Percentiles rank a stretch among this genome's conserved stretches.
Evolutionary conservation across 2,113 vertebrate genomes (phyloP).

Genomic region (Apteryx owenii): DNA sequence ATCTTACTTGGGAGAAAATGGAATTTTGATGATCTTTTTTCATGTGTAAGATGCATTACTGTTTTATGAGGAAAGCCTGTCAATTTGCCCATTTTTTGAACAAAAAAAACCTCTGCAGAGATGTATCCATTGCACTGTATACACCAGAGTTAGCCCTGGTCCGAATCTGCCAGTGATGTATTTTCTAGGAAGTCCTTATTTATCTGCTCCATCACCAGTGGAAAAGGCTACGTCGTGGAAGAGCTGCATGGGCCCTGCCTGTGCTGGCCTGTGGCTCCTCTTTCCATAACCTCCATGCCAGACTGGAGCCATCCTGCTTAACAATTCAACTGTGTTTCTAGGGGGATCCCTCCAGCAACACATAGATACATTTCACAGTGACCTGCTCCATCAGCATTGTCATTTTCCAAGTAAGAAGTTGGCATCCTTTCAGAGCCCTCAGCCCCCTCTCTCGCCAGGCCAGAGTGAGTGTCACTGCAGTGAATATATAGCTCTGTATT

Average conservation of each 20-base stretch:
- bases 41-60: slow-evolving; percentile 15
- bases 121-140: not conserved
- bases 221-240: not conserved
- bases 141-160: not conserved
- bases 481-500: not conserved
- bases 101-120: not conserved
- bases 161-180: not conserved
- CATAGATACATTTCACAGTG: rapidly evolving
- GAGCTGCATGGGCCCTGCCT: rapidly evolving
- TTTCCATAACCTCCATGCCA: rapidly evolving
- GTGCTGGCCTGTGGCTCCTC: rapidly evolving
- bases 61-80: slow-evolving; percentile 47
- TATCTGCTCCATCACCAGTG: not conserved
- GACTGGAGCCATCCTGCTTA: not conserved
- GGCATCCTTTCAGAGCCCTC: not conserved
- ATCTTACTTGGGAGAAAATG: slow-evolving; percentile 44
- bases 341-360: not conserved
- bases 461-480: rapidly evolving
- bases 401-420: rapidly evolving
- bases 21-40: slow-evolving; percentile 50
- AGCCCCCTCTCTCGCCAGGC: not conserved
- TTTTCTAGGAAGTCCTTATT: not conserved
- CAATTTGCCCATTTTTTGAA: slow-evolving; percentile 44
- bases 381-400: rapidly evolving
- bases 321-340: not conserved